A percentile compares a stretch with the other conserved stretches of the same genome.
These are phyloP conservation scores for Silurus glanis DNA, from an alignment of 2,113 vertebrate species.

Conservation along the genomic window DNA sequence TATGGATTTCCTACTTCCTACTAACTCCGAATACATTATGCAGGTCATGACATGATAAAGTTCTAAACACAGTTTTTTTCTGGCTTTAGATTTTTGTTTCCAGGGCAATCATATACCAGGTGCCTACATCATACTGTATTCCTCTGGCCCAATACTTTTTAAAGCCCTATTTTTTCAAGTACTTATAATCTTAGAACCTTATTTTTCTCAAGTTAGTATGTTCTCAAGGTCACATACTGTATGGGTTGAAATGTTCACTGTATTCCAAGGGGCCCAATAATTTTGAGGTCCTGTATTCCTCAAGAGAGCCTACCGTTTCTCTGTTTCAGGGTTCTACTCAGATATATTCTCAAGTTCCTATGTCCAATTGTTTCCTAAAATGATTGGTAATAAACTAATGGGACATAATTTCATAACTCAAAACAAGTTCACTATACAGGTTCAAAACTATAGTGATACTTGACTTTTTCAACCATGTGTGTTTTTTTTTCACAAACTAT, in stretches of 20 bases:
- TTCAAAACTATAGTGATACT: no score
- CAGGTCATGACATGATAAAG: not conserved
- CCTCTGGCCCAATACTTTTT: not conserved
- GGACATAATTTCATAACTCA: not conserved
- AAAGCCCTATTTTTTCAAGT: not conserved
- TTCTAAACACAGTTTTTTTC: not conserved
- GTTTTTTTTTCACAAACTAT: no score
- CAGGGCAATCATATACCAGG: not conserved
- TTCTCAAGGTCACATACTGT: not conserved
- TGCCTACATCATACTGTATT: not conserved
- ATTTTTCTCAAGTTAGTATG: not conserved
- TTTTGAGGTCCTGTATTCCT: not conserved
- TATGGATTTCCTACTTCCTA: not conserved
- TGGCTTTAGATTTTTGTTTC: not conserved
- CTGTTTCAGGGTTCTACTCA: not conserved
- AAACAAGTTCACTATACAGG: no score
- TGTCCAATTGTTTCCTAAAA: not conserved
- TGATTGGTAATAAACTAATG: not conserved
- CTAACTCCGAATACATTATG: not conserved
- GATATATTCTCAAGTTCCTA: not conserved
- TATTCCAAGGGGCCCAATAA: not conserved
- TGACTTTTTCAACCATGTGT: no score
- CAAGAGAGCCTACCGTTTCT: not conserved
- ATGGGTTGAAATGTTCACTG: not conserved
- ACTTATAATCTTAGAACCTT: not conserved